Evolutionary conservation across 1,140 invertebrate species (phyloP), one percentile per base, ranked within the genome.

Genomic region (Ectropis grisescens): DNA sequence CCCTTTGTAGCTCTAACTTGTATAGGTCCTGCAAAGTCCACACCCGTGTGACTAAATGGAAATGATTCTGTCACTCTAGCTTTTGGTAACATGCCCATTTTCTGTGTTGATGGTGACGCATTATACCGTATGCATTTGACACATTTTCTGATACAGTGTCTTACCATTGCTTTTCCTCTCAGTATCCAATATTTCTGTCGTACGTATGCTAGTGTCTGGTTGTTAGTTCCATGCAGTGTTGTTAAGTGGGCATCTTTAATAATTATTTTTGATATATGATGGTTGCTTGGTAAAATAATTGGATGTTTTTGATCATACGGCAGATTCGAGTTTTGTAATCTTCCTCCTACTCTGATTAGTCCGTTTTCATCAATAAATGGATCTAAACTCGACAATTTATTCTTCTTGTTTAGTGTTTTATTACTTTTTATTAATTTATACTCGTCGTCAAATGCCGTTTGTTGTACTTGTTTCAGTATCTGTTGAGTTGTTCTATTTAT

Each of bases 21-120:
- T 5, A 70, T 37, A 1, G 52, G 51, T 1, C 59, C 65, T 12
- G 61, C 64, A 33, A 55, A 69, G 30, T 72, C 62, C 0, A 68
- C 15, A 0, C 65, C 65, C 2, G 37, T 46, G 23, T 54, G 47
- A 0, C 34, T 39, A 14, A 72, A 67, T 1, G 58, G 49, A 2
- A 34, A 32, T 13, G 29, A 11, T 12, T 36, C 15, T 9, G 44
- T 39, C 0, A 31, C 27, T 10, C 44, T 8, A 14, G 34, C 22
- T 11, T 8, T 8, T 2, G 67, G 67, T 10, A 74, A 33, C 8
- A 64, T 37, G 1, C 49, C 58, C 51, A 69, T 64, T 5, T 49
- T 2, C 13, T 55, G 59, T n/a, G n/a, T 12, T 16, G 15, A 6
- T 50, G 35, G 3, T 34, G 28, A 22, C 29, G n/a, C 16, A 25